Evolutionary conservation across 1,140 invertebrate species (phyloP), one percentile per base, ranked within the genome.

Genomic region (Kradibia gibbosae): DNA sequence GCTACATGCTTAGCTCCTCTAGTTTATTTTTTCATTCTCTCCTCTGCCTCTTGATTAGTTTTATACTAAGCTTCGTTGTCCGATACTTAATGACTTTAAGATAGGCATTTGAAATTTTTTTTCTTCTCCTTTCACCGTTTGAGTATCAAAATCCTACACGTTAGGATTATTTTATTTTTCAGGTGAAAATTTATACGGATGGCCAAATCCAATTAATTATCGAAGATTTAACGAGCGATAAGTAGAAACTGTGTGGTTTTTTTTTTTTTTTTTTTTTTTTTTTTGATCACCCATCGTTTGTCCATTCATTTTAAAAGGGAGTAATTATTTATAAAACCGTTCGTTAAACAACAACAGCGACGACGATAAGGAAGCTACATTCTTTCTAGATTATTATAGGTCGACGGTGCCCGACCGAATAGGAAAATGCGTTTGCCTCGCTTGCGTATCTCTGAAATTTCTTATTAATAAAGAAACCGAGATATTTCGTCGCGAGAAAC

Each of bases 171-270:
- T 48, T 65, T 28, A 8, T 34, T n/a, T 39, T 31, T 20, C 2
- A n/a, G 5, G 4, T 36, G 25, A 48, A 77, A 45, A 50, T 50
- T 31, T 17, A 78, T 22, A 78, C 10, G 39, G 42, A 67, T 78
- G 60, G 53, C 42, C 60, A 10, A 78, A 48, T 48, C 8, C 73
- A 20, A 42, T 76, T 65, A 60, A 62, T 76, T 76, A 76, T 76
- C 17, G 20, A 45, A n/a, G 73, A 76, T 76, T 36, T n/a, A 20
- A n/a, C 1, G 39, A 7, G 11, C 50, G 36, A 75, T 57, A 75
- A 13, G 31, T 11, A 2, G 15, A 7, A 60, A 17, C 13, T 3
- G 22, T 20, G 48, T 17, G 3, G 4, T 2, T 53, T 53, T 15
- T 53, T 53, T 17, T 11, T 4, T 53, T 3, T 17, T 53, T 17